Percentiles rank a stretch among this genome's conserved stretches.
Evolutionary conservation across 35 echinoderm and acorn worm genomes (phyloP).

Genomic region (Ptychodera flava): DNA sequence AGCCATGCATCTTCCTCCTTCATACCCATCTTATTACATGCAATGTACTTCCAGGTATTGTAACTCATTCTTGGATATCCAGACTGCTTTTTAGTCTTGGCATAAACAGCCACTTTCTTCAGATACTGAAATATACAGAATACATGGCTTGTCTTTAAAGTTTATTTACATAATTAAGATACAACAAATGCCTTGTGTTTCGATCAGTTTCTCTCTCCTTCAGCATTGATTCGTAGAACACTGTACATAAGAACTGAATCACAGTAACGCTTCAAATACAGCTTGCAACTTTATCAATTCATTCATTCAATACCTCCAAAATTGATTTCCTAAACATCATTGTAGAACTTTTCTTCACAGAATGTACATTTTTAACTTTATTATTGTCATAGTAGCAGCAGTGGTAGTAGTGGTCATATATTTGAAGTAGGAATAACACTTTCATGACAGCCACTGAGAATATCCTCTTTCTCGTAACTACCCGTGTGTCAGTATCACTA

Average conservation of each 20-base stretch:
- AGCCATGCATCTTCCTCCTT: slow-evolving; percentile 83
- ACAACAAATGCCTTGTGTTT: not conserved
- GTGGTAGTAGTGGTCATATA: no score
- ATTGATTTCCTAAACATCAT: no score
- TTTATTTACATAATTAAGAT: not conserved
- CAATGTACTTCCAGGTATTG: slow-evolving; percentile 90
- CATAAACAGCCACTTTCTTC: slow-evolving; percentile 84
- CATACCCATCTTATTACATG: slow-evolving; percentile 81
- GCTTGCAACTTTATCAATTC: not conserved
- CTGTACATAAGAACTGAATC: not conserved
- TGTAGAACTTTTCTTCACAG: no score
- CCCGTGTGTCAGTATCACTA: no score
- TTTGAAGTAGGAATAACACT: no score
- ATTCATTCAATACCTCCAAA: slow-evolving; percentile 6
- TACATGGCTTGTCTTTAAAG: not conserved
- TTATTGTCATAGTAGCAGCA: no score
- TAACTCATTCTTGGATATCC: slow-evolving; percentile 83
- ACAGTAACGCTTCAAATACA: not conserved
- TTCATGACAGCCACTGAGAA: no score
- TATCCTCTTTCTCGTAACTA: no score
- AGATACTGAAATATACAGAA: slow-evolving; percentile 60
- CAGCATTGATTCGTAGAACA: not conserved
- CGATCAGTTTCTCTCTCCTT: not conserved
- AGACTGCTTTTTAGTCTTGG: slow-evolving; percentile 72
- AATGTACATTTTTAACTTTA: no score